These are phyloP conservation scores for Resseliella maxima DNA, from an alignment of 2,888 invertebrate species.

Conservation along the genomic window DNA sequence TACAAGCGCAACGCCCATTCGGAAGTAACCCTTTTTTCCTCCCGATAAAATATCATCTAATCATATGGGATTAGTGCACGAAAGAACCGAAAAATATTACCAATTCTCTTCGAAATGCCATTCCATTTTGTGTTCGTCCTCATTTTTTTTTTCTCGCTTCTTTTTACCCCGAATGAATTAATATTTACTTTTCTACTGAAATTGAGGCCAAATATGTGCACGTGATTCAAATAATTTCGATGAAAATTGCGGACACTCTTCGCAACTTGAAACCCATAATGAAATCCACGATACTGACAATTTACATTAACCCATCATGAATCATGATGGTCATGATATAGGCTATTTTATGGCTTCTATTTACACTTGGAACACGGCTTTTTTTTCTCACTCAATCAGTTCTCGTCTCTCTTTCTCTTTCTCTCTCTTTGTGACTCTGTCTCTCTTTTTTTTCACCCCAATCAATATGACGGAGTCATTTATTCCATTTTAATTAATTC, in stretches of 20 bases:
- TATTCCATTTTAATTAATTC: constrained; percentile 19
- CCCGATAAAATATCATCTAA: constrained; percentile 43
- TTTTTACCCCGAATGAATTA: background rate
- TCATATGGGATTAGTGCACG: constrained; percentile 29
- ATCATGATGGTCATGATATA: background rate
- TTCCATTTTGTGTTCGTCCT: background rate
- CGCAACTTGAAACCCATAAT: background rate
- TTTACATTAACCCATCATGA: background rate
- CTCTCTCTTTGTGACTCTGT: no score
- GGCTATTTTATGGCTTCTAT: background rate
- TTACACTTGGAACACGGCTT: background rate
- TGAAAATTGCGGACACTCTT: background rate
- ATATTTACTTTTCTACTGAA: background rate
- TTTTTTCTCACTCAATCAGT: background rate
- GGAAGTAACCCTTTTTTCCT: constrained; percentile 7
- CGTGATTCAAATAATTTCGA: constrained; percentile 33
- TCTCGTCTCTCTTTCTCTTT: background rate
- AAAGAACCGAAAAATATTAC: constrained; percentile 22
- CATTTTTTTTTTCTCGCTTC: background rate
- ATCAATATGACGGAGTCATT: background rate
- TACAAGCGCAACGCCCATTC: constrained; percentile 49
- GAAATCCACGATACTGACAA: background rate
- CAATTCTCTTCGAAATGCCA: background rate
- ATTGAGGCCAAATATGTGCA: constrained; percentile 2
- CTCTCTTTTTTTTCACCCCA: background rate